Percentiles rank a stretch among this genome's conserved stretches.
Conservation (phyloP, 2,888 invertebrate genomes). For the Antheraea assamensis region DNA sequence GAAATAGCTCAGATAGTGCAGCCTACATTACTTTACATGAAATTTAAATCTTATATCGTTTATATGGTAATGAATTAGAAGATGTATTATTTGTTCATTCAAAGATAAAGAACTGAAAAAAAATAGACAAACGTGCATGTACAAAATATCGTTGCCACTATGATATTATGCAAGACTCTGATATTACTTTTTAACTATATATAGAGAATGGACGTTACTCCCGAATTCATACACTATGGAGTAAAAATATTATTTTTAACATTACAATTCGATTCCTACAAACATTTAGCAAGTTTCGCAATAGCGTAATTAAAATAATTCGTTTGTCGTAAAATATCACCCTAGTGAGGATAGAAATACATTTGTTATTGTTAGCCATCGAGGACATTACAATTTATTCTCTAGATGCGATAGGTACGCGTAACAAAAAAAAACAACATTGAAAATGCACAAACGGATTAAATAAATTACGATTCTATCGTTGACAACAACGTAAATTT, state of each 20-base stretch:
- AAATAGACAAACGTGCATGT: no score
- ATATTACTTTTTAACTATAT: neutral
- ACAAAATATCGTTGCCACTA: no score
- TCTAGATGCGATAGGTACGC: neutral
- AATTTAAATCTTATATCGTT: neutral
- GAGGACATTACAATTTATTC: neutral
- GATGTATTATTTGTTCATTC: no score
- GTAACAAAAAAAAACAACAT: neutral
- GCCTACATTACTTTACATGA: neutral
- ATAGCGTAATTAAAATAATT: no score
- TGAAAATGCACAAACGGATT: neutral
- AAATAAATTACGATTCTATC: neutral
- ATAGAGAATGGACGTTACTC: neutral
- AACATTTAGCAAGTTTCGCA: neutral
- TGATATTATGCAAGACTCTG: neutral
- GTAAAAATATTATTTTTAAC: neutral
- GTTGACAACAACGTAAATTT: constrained; percentile 2
- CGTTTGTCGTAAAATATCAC: no score
- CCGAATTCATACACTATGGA: neutral
- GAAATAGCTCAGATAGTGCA: no score
- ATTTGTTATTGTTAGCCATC: no score
- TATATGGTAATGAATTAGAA: no score
- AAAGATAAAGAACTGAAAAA: no score
- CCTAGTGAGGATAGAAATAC: no score
- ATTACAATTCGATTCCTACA: neutral